Percentiles rank a stretch among this genome's conserved stretches.
Evolutionary conservation across 1,140 invertebrate genomes (phyloP).

Genomic region (Metopolophium dirhodum): DNA sequence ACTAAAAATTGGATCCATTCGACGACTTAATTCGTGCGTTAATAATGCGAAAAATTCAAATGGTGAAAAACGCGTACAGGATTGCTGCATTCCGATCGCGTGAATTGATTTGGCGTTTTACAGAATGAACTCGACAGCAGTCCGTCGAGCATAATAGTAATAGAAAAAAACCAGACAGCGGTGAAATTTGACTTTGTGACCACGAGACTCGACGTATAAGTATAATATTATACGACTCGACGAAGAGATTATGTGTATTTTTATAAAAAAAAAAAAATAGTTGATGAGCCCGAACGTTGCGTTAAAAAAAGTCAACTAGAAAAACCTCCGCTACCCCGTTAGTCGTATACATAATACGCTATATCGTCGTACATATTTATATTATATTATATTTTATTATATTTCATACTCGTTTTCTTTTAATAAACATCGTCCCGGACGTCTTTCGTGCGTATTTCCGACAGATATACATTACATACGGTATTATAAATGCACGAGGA

Average conservation of each 20-base stretch:
- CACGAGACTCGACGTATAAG: background rate
- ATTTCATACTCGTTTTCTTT: background rate
- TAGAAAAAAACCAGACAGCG: background rate
- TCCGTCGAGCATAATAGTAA: background rate
- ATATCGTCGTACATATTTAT: background rate
- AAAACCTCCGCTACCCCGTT: background rate
- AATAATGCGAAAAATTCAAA: background rate
- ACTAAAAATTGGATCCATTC: background rate
- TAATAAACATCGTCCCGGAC: background rate
- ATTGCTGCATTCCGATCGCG: background rate
- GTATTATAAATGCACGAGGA: background rate
- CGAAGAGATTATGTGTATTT: background rate
- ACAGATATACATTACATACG: background rate
- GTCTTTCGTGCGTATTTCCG: background rate
- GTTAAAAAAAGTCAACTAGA: background rate
- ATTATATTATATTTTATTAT: background rate
- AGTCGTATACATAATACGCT: background rate
- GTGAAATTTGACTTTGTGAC: background rate
- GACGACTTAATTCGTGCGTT: background rate
- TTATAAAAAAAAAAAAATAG: background rate
- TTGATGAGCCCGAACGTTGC: background rate
- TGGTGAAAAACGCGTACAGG: background rate
- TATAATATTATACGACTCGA: background rate
- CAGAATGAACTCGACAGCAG: background rate
- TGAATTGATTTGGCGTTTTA: background rate